Evolutionary conservation across 2,113 vertebrate species (phyloP).

Genomic region (mouse (Mus musculus)): DNA sequence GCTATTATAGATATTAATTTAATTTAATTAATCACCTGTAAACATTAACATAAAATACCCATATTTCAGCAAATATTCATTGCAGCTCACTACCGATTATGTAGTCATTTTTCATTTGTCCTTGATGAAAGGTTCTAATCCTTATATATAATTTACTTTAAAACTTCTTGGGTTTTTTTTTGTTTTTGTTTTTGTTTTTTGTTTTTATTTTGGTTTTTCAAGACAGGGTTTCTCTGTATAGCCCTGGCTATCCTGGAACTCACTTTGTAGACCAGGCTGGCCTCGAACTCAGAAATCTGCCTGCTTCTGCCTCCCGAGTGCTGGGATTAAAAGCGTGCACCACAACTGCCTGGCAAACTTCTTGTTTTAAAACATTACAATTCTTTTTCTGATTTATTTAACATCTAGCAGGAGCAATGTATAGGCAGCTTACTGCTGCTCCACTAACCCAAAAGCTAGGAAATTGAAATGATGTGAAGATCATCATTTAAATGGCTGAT

Average conservation of each 20-base stretch:
- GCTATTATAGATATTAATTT: neutral
- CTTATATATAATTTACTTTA: neutral
- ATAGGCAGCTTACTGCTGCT: neutral
- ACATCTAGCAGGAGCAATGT: too few species aligned
- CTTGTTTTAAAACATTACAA: neutral
- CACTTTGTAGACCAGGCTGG: too few species aligned
- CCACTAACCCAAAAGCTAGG: neutral
- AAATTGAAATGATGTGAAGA: neutral
- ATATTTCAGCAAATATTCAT: neutral
- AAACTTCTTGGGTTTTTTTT: neutral
- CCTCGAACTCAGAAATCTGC: too few species aligned
- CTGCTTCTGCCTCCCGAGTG: too few species aligned
- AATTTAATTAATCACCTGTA: neutral
- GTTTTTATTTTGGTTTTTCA: too few species aligned
- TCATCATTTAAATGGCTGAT: neutral
- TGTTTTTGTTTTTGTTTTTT: too few species aligned
- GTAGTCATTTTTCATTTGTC: neutral
- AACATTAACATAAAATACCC: neutral
- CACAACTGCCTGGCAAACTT: neutral
- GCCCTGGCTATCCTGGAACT: too few species aligned
- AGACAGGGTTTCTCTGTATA: too few species aligned
- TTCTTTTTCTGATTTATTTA: neutral
- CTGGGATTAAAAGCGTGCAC: too few species aligned
- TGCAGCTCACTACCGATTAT: neutral
- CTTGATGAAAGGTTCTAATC: neutral